Percentiles rank a stretch among this genome's conserved stretches.
Evolutionary conservation across 35 echinoderm and acorn worm species (phyloP).

Genomic region (Patiria miniata): DNA sequence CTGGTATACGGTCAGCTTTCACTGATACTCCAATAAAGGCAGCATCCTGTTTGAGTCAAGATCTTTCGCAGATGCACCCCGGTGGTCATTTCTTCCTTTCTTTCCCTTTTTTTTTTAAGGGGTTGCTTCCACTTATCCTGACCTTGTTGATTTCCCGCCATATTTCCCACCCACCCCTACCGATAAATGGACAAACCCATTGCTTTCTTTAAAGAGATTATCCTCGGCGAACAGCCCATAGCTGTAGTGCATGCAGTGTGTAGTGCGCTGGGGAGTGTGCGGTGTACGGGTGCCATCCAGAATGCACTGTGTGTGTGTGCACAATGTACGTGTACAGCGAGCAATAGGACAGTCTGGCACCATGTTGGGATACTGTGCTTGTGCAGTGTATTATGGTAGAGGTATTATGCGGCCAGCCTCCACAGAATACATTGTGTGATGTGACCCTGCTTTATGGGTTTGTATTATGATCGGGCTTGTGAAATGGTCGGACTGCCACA

Average conservation of each 20-base stretch:
- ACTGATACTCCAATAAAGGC: background rate
- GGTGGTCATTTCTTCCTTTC: background rate
- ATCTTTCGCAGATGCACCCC: background rate
- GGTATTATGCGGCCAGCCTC: no score
- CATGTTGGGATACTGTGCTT: no score
- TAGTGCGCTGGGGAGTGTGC: no score
- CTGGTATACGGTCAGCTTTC: no score
- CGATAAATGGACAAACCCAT: background rate
- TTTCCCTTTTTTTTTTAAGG: background rate
- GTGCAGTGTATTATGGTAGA: no score
- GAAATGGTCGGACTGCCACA: background rate
- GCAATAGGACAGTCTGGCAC: background rate
- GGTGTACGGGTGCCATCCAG: no score
- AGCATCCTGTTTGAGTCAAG: background rate
- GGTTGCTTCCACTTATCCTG: no score
- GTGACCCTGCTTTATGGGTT: no score
- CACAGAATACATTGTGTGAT: no score
- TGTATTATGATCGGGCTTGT: no score
- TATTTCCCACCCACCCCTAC: background rate
- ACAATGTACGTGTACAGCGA: background rate
- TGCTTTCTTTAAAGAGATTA: conserved; percentile 23
- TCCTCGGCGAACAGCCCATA: background rate
- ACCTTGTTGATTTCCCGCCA: background rate
- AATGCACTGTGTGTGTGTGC: no score
- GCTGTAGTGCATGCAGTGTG: no score